Base-by-base conservation (phyloP, 1,140 invertebrate species). In the Nylanderia fulva region DNA sequence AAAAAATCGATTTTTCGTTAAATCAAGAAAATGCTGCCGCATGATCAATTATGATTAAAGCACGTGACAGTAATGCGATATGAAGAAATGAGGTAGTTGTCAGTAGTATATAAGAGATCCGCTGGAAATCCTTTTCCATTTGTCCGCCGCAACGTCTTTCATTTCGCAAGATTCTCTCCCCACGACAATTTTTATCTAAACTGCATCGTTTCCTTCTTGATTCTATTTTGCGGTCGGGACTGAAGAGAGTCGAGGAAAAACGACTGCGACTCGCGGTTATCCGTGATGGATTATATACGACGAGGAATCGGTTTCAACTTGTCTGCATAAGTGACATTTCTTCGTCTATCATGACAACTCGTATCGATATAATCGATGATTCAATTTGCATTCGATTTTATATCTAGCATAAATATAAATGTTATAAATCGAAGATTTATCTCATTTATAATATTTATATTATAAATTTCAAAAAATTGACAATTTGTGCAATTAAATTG, bases 81-180 rank as follows among this genome's bases (percentile, higher is more conserved):
- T 36, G n/a, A 24, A 33, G 13, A 33, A 54, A 79, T 54, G n/a
- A 66, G 42, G 45, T 33, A 0, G 11, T 9, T 13, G 11, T 36
- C 15, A 6, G 7, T 29, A 13, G 24, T 54, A 18, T 48, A 42
- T 45, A 52, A 48, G 58, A 77, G 58, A 77, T 15, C 29, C 15
- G 45, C 42, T 79, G 42, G 54, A 74, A 60, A 72, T 72, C 52
- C 24, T 58, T 42, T 66, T n/a, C 39, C 66, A 64, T 24, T 69
- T 52, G 39, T 66, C 11, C 48, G 15, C 80, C 82, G 21, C 86
- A 85, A 61, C 27, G 42, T 88, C 74, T 88, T 85, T 85, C 21
- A 75, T 88, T 88, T 82, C 87, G 83, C 69, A 88, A 88, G 45
- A 33, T 56, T 11, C 39, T 80, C 48, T 88, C 36, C 36, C 36